Evolutionary conservation across 92 coral and sea anemone species (phyloP).

Genomic region (Umimayanthus kanabou): DNA sequence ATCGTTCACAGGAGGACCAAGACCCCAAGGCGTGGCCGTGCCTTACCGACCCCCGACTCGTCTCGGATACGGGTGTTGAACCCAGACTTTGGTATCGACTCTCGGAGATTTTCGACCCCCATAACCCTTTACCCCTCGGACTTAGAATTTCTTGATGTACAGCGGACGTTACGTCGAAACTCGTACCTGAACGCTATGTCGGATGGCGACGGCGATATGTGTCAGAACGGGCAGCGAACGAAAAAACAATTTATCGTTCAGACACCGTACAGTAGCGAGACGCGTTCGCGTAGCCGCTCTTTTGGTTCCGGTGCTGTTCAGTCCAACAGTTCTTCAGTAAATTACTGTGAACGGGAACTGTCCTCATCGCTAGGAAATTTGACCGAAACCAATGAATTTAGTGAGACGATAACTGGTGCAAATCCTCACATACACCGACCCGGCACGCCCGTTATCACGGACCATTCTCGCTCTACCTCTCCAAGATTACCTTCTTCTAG

Average conservation of each 20-base stretch:
- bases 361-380: slow-evolving; percentile 31
- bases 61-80: slow-evolving; percentile 32
- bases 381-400: background rate
- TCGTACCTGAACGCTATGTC: slow-evolving; percentile 83
- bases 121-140: slow-evolving; percentile 45
- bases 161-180: slow-evolving; percentile 74
- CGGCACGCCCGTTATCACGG: slow-evolving; percentile 59
- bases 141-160: slow-evolving; percentile 45
- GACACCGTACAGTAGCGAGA: slow-evolving; percentile 1
- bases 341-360: background rate
- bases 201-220: slow-evolving; percentile 49
- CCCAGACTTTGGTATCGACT: slow-evolving; percentile 58
- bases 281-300: slow-evolving; percentile 16
- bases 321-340: background rate
- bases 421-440: background rate
- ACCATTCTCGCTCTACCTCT: slow-evolving; percentile 62
- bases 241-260: background rate
- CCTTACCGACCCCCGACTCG: slow-evolving; percentile 52
- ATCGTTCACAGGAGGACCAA: slow-evolving; percentile 38
- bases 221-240: slow-evolving; percentile 33
- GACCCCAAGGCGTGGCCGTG: slow-evolving; percentile 30
- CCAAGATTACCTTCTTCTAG: slow-evolving; percentile 56
- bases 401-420: background rate
- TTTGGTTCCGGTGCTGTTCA: slow-evolving; percentile 9
- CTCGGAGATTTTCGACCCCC: slow-evolving; percentile 40